These are phyloP conservation scores for Neodiprion lecontei DNA, from an alignment of 1,140 invertebrate species.

Conservation along the genomic window DNA sequence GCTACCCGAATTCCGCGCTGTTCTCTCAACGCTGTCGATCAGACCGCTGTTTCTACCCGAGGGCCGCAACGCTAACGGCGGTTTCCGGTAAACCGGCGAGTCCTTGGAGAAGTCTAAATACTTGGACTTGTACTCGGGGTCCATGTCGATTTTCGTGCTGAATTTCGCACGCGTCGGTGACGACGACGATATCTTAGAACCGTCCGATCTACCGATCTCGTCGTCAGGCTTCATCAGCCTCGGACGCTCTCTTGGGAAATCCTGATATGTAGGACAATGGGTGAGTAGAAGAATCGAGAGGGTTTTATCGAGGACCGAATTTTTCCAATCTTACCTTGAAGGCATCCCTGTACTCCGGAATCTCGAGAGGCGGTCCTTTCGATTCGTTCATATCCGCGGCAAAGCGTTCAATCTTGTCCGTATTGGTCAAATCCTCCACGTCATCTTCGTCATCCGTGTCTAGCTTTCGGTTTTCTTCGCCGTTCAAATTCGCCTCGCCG, in stretches of 20 bases:
- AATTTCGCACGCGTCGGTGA: constrained; percentile 40
- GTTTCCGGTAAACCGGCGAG: constrained; percentile 41
- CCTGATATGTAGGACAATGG: constrained; percentile 32
- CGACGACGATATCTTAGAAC: constrained; percentile 45
- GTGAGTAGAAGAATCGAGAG: neutral
- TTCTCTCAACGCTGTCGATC: no score
- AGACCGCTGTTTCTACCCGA: constrained; percentile 16
- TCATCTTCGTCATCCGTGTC: constrained; percentile 23
- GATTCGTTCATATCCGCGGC: constrained; percentile 52
- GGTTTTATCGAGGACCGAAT: constrained; percentile 1
- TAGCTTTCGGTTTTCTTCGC: constrained; percentile 33
- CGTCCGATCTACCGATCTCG: constrained; percentile 54
- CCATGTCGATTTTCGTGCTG: constrained; percentile 53
- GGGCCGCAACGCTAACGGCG: constrained; percentile 37
- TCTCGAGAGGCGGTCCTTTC: constrained; percentile 46
- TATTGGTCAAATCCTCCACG: constrained; percentile 26
- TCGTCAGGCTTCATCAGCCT: constrained; percentile 49
- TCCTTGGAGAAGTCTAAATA: constrained; percentile 48
- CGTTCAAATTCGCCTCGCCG: constrained; percentile 34
- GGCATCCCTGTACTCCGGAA: constrained; percentile 56
- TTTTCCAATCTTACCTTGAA: constrained; percentile 48
- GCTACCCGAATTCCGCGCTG: no score
- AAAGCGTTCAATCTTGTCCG: constrained; percentile 48
- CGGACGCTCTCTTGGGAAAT: constrained; percentile 54
- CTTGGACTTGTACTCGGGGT: constrained; percentile 58